Base-by-base conservation (phyloP, 2,113 vertebrate genomes). In the Brachyhypopomus gauderio region DNA sequence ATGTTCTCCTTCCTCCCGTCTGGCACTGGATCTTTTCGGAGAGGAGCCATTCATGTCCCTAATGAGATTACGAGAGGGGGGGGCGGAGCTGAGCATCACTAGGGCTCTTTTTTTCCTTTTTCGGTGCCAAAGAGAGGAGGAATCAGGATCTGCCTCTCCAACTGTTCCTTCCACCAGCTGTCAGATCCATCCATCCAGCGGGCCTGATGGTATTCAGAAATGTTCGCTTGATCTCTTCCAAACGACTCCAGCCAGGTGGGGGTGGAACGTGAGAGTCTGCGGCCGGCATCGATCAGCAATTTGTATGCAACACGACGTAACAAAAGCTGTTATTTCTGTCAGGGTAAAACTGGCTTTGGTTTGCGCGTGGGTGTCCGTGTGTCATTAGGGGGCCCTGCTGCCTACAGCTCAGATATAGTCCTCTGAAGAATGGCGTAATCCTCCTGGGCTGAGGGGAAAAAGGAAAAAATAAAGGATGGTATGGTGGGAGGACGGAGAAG, bases 351-450 rank as follows among this genome's bases (percentile, higher is more conserved):
- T 82, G 82, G 74, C 80, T 85, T 81, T 85, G 76, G 66, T 75
- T 75, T 52, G 45, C 66, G 86, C 58, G 87, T 85, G 85, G 80
- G 85, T 52, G 84, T 84, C 63, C 66, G 84, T 88, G 87, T 86
- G 87, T 84, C 87, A 87, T 87, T 87, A 87, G 78, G 80, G 87
- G 84, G 80, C 83, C 85, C 75, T 72, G 30, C 86, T 80, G 78
- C 87, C 87, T 84, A 87, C 87, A 75, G 20, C 83, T 45, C 58
- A 77, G 66, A 84, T 84, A 62, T 52, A 72, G 82, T 83, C 78
- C 73, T 83, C 72, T 83, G 85, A 85, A 82, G 85, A 83, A 81
- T 72, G 84, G 80, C 72, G 72, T 88, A 85, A 87, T 88, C 84
- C 87, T 86, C 81, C 78, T 70, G 83, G 86, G 85, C 78, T 72